Evolutionary conservation across 1,140 invertebrate genomes (phyloP), one percentile per base, ranked within the genome.

Genomic region (Drosophila kanapiae): DNA sequence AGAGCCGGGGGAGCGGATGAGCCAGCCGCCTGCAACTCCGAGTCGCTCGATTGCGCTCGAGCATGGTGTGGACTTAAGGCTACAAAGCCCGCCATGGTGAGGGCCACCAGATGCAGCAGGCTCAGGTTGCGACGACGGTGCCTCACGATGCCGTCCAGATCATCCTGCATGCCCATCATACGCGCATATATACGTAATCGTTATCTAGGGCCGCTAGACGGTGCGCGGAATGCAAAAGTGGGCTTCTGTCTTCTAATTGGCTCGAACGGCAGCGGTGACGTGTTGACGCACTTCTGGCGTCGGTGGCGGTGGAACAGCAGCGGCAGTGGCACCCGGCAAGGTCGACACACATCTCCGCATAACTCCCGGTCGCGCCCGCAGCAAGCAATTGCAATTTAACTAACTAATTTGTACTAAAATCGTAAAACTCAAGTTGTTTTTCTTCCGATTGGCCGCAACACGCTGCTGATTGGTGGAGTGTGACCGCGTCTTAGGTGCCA

Each of bases 141-240:
- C 53, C 31, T 80, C 31, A 72, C 43, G 54, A 82, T 72, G 38
- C 72, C 79, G 62, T 76, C 76, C 61, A 86, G 65, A 62, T 86
- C 78, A 81, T 88, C 65, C 75, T 91, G 75, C 71, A 82, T 92
- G 68, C 83, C 91, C 91, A 92, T 92, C 62, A 69, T 87, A 80
- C 64, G 75, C 57, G 51, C 49, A 71, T 75, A 63, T 71, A 67
- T 48, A 72, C 72, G 75, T 69, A 78, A 54, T 48, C 23, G 43
- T 59, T 59, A 33, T 65, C 62, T 43, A 45, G 29, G 18, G 57
- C 60, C 57, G 18, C 9, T 45, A 57, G 38, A 23, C 11, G 38
- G 78, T 56, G 43, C 38, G 45, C 71, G 59, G 49, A 76, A 60
- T 62, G 69, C 80, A 43, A 42, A 56, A 70, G 23, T 81, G 77